Conservation (phyloP, 2,797 vertebrate genomes). For the Lophius americanus region DNA sequence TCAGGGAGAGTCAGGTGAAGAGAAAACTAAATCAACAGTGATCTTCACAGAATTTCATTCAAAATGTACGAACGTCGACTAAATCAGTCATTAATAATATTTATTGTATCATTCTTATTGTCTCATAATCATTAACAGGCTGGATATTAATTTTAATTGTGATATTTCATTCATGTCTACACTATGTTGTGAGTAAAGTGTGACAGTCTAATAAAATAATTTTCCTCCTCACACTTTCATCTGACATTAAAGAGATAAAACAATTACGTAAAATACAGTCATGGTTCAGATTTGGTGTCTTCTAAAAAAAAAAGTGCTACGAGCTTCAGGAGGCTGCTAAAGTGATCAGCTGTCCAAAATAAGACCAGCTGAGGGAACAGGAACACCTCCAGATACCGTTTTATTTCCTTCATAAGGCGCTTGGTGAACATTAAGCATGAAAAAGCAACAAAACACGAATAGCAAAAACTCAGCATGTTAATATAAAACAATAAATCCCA, state of each 20-base stretch:
- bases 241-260: conserved; percentile 47
- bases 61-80: no score
- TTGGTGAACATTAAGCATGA: conserved; percentile 68
- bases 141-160: no score
- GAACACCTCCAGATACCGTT: conserved; percentile 31
- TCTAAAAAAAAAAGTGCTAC: conserved; percentile 70
- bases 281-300: conserved; percentile 68
- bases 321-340: conserved; percentile 58
- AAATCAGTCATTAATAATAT: no score
- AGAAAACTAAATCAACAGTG: conserved; percentile 36
- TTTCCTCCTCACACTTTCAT: conserved; percentile 18
- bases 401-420: conserved; percentile 74
- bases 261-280: conserved; percentile 60
- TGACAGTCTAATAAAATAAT: no score
- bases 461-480: conserved; percentile 54
- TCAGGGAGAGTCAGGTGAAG: conserved; percentile 33
- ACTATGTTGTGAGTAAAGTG: no score
- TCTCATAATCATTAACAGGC: no score
- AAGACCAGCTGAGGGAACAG: conserved; percentile 49
- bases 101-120: no score
- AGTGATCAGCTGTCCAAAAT: conserved; percentile 63
- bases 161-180: no score
- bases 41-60: conserved; percentile 25
- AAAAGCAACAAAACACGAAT: conserved; percentile 28
- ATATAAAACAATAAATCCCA: conserved; percentile 70